Evolutionary conservation across 2,797 vertebrate genomes (phyloP).

Genomic region (Darevskia mixta): DNA sequence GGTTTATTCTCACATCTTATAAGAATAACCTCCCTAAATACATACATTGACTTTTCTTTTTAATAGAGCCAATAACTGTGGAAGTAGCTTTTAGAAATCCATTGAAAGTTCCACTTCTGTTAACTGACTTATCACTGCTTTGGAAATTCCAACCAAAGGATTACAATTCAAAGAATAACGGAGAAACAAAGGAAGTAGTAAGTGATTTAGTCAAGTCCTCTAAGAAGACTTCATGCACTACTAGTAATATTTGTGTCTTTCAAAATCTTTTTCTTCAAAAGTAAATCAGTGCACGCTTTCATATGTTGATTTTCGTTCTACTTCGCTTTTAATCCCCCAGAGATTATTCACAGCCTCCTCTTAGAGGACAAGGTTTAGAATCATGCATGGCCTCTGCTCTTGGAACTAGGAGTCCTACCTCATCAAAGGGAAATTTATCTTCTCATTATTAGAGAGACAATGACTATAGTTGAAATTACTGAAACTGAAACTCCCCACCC

Average conservation of each 20-base stretch:
- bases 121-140: conserved; percentile 90
- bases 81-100: conserved; percentile 95
- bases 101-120: conserved; percentile 90
- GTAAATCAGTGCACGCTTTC: background rate
- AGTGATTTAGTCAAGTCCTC: conserved; percentile 78
- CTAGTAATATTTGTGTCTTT: background rate
- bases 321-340: background rate
- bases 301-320: background rate
- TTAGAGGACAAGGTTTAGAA: background rate
- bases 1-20: background rate
- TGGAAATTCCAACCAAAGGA: conserved; percentile 91
- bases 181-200: conserved; percentile 79
- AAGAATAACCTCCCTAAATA: background rate
- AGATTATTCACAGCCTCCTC: no score
- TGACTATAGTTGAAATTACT: no score
- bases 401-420: no score
- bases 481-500: no score
- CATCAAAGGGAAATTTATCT: no score
- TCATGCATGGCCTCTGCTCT: no score
- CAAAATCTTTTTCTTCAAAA: background rate
- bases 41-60: conserved; percentile 49
- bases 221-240: background rate
- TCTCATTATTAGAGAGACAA: no score
- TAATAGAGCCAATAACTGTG: conserved; percentile 91
- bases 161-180: conserved; percentile 72